Evolutionary conservation across 2,888 invertebrate species (phyloP).

Genomic region (Spialia ferax): DNA sequence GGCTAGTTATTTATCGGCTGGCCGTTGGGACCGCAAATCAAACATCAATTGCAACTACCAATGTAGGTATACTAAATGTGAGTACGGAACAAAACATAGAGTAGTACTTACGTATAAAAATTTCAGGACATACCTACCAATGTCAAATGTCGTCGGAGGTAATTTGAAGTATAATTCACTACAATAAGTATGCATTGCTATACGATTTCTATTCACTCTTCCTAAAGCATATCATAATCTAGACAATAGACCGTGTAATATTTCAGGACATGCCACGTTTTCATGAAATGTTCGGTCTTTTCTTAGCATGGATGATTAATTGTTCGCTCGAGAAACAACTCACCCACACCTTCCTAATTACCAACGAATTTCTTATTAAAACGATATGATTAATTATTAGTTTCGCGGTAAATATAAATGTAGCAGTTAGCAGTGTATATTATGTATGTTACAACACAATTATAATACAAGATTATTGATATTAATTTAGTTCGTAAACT

Average conservation of each 20-base stretch:
- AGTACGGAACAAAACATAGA: no score
- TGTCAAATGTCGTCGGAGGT: background rate
- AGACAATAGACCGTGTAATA: slow-evolving; percentile 2
- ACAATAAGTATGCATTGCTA: background rate
- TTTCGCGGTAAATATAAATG: background rate
- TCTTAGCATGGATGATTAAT: background rate
- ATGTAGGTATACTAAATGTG: no score
- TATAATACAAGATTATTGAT: no score
- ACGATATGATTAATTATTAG: background rate
- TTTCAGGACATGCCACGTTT: background rate
- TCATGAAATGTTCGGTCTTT: slow-evolving; percentile 2
- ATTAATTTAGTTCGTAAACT: no score
- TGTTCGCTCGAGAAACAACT: background rate
- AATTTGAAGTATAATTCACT: background rate
- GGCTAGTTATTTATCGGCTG: no score
- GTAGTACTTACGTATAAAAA: no score
- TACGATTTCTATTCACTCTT: background rate
- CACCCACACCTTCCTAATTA: slow-evolving; percentile 5
- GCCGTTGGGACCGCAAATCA: no score
- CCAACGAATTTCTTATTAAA: background rate
- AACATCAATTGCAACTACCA: no score
- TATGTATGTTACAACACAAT: no score
- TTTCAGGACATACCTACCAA: background rate
- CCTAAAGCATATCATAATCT: background rate
- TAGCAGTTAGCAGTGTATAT: background rate